A percentile compares a stretch with the other conserved stretches of the same genome.
Conservation (phyloP, 2,888 invertebrate species). For the Muschampia plurimacula region DNA sequence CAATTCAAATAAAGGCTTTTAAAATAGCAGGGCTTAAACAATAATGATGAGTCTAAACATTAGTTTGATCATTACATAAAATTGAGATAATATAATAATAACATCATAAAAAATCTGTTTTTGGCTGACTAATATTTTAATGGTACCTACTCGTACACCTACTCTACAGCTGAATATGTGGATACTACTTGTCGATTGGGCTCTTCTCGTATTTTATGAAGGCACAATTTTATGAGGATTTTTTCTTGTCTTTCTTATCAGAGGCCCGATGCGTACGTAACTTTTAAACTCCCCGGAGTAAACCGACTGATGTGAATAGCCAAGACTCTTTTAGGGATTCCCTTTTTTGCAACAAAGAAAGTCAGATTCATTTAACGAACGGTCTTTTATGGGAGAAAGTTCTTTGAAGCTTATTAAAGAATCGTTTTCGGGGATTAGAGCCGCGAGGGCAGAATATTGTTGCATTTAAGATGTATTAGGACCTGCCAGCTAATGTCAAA, state of each 20-base stretch:
- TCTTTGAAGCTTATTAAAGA: conserved; percentile 76
- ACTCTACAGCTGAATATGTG: conserved; percentile 1
- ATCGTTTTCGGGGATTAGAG: conserved; percentile 65
- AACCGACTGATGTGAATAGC: conserved; percentile 71
- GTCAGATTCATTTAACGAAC: conserved; percentile 74
- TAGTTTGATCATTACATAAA: too few relatives aligned
- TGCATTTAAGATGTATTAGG: conserved; percentile 22
- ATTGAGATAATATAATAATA: too few relatives aligned
- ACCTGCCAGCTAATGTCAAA: too few relatives aligned
- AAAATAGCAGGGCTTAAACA: too few relatives aligned
- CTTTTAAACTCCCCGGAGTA: conserved; percentile 69
- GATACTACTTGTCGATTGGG: conserved; percentile 6
- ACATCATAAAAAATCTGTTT: too few relatives aligned
- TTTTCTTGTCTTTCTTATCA: conserved; percentile 59
- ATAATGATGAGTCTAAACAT: too few relatives aligned
- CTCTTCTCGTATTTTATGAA: conserved; percentile 23
- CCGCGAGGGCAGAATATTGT: conserved; percentile 51
- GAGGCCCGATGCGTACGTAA: conserved; percentile 60
- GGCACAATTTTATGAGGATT: conserved; percentile 60
- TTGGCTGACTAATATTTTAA: too few relatives aligned
- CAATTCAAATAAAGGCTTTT: too few relatives aligned
- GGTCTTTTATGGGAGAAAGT: conserved; percentile 66
- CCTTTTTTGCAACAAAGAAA: conserved; percentile 73
- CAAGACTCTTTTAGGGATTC: conserved; percentile 68
- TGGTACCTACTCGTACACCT: neutral